Base-by-base conservation (phyloP, 2,113 vertebrate genomes). In the Mustela lutreola region DNA sequence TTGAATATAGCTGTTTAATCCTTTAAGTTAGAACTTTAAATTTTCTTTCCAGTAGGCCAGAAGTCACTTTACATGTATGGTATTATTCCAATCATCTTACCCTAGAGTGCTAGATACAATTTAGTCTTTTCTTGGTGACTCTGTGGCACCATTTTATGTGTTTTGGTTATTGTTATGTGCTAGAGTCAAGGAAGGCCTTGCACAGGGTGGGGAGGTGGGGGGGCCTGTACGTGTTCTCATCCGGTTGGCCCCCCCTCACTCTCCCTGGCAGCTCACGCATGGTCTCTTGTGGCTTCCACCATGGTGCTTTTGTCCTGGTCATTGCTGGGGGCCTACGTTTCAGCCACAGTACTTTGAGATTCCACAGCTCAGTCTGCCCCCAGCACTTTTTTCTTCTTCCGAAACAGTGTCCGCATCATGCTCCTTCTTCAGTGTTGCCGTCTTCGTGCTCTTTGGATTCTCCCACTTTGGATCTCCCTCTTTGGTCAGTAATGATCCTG, bases 191-290 rank as follows among this genome's bases (percentile, higher is more conserved):
- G 65, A 75, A 50, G 8, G 9, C 28, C 21, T 31, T 65, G 1
- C 1, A 7, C 15, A n/a, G 11, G 12, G 31, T 18, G 15, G 53
- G 53, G 1, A 31, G 56, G 1, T 19, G 18, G 11, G 10, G 10
- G 1, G 8, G 7, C 82, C 26, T 1, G 11, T 4, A 16, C 5
- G 0, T 0, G 0, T 22, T 22, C 50, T 48, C 15, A 4, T 6
- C 67, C 9, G 1, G 8, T 4, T 12, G 33, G 5, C 3, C 16
- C 11, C 0, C 26, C 7, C 11, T 63, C 4, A 4, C 4, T 4
- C 19, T n/a, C 18, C 31, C n/a, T 21, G 6, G n/a, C 21, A 5
- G 0, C 7, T 26, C 3, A 0, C 8, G 4, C 4, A 0, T 10
- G 8, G 33, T 28, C 65, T 86, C 28, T 0, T 4, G 16, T 21